phyloP scores from a whole-genome alignment of 2,113 vertebrate species.

The Equus quagga region DNA sequence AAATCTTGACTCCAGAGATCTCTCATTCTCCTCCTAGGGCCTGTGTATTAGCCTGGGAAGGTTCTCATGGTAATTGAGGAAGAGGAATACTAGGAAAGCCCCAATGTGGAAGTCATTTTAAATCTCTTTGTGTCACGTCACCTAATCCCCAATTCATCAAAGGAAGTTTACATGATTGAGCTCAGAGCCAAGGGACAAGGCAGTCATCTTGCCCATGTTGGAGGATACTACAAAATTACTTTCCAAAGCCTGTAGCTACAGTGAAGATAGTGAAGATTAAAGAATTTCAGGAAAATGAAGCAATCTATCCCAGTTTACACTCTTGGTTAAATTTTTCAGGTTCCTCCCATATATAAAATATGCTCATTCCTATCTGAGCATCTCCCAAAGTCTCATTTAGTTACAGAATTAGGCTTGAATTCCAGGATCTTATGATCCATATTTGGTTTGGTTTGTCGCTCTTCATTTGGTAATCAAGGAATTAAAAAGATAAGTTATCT shows the following conservation, averaged over 20 bases:
- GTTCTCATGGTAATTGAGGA: no score
- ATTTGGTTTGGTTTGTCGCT: not conserved
- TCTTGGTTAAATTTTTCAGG: not conserved
- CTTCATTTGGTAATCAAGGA: not conserved
- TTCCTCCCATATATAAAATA: not conserved
- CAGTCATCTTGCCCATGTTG: not conserved
- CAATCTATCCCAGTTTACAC: not conserved
- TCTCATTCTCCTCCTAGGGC: not conserved
- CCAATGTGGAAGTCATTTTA: not conserved
- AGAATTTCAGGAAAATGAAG: not conserved
- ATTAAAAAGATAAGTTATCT: not conserved
- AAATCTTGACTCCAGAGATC: not conserved
- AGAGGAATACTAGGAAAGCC: no score
- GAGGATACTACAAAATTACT: not conserved
- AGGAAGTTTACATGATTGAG: no score
- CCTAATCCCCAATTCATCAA: no score
- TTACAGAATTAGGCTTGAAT: not conserved
- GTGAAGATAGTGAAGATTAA: not conserved
- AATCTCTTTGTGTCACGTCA: not conserved
- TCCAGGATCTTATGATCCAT: not conserved
- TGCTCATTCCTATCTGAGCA: not conserved
- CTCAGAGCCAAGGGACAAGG: no score
- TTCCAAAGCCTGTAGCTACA: not conserved
- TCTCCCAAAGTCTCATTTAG: not conserved
- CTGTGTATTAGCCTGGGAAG: not conserved